Evolutionary conservation across 2,113 vertebrate species (phyloP).

Genomic region (Cryptomyrus ogoouensis): DNA sequence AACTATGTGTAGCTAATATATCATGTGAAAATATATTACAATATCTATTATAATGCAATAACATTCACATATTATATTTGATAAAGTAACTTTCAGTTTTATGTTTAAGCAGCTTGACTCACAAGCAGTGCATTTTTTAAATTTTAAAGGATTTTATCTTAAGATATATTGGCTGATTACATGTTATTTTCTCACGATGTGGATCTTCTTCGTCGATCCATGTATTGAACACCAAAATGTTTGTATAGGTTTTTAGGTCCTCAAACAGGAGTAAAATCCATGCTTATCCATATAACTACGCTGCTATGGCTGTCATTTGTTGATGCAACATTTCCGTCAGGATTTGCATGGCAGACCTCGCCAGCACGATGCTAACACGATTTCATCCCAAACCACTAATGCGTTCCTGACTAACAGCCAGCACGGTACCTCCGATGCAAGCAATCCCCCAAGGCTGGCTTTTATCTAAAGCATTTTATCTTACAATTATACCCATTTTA

Average conservation of each 20-base stretch:
- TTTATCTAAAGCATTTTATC: conserved; percentile 7
- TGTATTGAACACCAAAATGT: neutral
- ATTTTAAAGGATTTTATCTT: neutral
- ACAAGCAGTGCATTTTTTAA: neutral
- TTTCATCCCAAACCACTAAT: conserved; percentile 13
- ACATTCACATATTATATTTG: neutral
- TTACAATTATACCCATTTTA: neutral
- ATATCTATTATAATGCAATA: neutral
- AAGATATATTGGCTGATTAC: neutral
- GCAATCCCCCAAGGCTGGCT: neutral
- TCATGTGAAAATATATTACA: neutral
- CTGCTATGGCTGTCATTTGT: neutral
- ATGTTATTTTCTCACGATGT: neutral
- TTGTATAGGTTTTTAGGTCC: neutral
- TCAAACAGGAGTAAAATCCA: neutral
- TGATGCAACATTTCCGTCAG: neutral
- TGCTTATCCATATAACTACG: neutral
- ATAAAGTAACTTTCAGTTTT: neutral
- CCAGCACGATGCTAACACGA: neutral
- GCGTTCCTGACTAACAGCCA: neutral
- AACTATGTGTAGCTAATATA: neutral
- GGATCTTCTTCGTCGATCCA: neutral
- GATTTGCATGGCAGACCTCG: neutral
- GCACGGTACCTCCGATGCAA: neutral
- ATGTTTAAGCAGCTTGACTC: neutral